These are phyloP conservation scores for Dromaius novaehollandiae DNA, from an alignment of 2,113 vertebrate genomes.

Conservation along the genomic window DNA sequence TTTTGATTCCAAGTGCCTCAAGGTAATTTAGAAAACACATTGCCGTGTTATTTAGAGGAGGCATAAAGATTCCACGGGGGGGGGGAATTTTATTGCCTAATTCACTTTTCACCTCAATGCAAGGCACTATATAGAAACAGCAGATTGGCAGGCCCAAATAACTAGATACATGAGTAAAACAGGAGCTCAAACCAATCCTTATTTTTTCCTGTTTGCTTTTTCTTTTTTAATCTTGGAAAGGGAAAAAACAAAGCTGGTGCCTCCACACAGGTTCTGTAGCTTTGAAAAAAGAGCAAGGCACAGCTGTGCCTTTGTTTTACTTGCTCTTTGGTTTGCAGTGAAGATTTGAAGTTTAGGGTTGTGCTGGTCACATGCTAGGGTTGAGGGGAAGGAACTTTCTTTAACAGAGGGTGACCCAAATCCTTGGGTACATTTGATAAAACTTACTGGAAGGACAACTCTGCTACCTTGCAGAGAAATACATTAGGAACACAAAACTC, in stretches of 20 bases:
- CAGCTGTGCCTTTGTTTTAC: not conserved
- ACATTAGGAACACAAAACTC: not conserved
- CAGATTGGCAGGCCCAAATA: not conserved
- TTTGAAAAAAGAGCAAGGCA: not conserved
- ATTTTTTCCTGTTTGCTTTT: too few relatives aligned
- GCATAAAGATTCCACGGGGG: not conserved
- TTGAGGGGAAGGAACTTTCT: not conserved
- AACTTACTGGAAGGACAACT: not conserved
- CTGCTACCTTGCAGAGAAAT: not conserved
- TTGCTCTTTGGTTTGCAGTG: not conserved
- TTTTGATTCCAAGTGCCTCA: not conserved
- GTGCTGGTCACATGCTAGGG: not conserved
- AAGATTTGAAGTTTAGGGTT: not conserved
- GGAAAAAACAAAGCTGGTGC: fast-evolving
- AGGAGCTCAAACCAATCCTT: not conserved
- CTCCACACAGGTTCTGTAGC: not conserved
- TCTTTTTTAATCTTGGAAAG: not conserved
- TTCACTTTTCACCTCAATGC: not conserved
- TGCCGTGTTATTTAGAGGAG: not conserved
- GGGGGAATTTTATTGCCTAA: not conserved
- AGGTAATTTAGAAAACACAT: not conserved
- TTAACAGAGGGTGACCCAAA: not conserved
- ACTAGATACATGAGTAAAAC: not conserved
- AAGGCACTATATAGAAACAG: not conserved
- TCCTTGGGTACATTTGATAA: not conserved